Base-by-base conservation (phyloP, 2,888 invertebrate genomes). In the Acheta domesticus region DNA sequence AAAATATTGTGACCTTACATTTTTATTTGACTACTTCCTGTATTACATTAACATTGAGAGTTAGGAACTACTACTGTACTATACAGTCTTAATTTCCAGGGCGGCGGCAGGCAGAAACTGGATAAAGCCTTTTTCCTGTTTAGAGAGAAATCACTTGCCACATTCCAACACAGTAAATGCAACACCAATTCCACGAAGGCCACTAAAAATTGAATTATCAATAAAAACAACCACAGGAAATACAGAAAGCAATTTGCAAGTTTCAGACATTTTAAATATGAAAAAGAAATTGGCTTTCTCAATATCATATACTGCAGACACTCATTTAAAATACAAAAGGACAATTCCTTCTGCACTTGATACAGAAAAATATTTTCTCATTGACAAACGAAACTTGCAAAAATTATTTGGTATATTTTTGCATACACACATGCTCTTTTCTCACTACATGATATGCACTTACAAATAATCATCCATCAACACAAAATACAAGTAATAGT, bases 71-170 rank as follows among this genome's bases (percentile, higher is more conserved):
- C 62, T 62, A 19, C 14, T n/a, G n/a, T 14, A 62, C 16, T 19
- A 62, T n/a, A 62, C 62, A 19, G 62, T n/a, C n/a, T 62, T 14
- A 19, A 62, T 62, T 62, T 62, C n/a, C 16, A 62, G 62, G 62
- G 62, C 62, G 62, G 62, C n/a, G n/a, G 62, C 62, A 62, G 62
- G 62, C 62, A 62, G 62, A n/a, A 62, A 62, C 14, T n/a, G 36
- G 36, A 36, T 36, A 36, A 36, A 36, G 36, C 36, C 36, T 36
- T 36, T 36, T 36, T 36, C 36, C 36, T 36, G 36, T 36, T 36
- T 36, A 62, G n/a, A 19, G n/a, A 62, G n/a, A 62, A 62, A 62
- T n/a, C 62, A 62, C 62, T n/a, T 62, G 16, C 62, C 62, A 19
- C 62, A 62, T n/a, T 19, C n/a, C 14, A 62, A n/a, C 62, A 62